Evolutionary conservation across 2,888 invertebrate species (phyloP).

Genomic region (Dorcus hopei): DNA sequence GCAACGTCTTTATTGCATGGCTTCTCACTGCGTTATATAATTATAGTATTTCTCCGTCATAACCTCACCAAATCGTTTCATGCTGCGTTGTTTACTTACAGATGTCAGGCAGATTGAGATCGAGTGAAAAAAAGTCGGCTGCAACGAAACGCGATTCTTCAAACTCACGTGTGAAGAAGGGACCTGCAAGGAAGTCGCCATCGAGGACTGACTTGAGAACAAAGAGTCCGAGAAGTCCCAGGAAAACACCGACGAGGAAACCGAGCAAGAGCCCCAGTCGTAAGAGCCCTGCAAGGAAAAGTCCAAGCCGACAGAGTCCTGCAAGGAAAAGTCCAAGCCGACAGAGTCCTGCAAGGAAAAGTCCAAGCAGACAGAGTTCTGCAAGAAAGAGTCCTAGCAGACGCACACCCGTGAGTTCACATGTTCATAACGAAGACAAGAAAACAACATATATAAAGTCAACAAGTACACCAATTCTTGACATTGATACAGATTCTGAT

Average conservation of each 20-base stretch:
- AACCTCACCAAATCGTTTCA: not conserved
- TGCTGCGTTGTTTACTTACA: constrained; percentile 4
- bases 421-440: not conserved
- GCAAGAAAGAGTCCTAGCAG: constrained; percentile 13
- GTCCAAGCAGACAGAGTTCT: constrained; percentile 18
- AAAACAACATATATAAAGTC: not conserved
- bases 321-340: constrained; percentile 20
- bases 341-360: constrained; percentile 16
- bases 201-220: constrained; percentile 8
- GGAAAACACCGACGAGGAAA: constrained; percentile 5
- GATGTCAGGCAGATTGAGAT: constrained; percentile 16
- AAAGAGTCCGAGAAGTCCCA: constrained; percentile 7
- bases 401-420: constrained; percentile 1
- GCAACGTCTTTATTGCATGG: too few species aligned
- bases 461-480: constrained; percentile 11
- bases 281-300: constrained; percentile 17
- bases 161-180: constrained; percentile 14
- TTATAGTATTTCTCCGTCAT: not conserved
- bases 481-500: constrained; percentile 24
- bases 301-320: constrained; percentile 18
- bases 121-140: constrained; percentile 3
- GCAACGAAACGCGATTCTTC: constrained; percentile 5
- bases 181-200: constrained; percentile 17
- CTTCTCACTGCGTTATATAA: too few species aligned
- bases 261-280: constrained; percentile 6